Percentiles rank a stretch among this genome's conserved stretches.
phyloP scores from a whole-genome alignment of 2,113 vertebrate species.

The Brevimyrus niger region DNA sequence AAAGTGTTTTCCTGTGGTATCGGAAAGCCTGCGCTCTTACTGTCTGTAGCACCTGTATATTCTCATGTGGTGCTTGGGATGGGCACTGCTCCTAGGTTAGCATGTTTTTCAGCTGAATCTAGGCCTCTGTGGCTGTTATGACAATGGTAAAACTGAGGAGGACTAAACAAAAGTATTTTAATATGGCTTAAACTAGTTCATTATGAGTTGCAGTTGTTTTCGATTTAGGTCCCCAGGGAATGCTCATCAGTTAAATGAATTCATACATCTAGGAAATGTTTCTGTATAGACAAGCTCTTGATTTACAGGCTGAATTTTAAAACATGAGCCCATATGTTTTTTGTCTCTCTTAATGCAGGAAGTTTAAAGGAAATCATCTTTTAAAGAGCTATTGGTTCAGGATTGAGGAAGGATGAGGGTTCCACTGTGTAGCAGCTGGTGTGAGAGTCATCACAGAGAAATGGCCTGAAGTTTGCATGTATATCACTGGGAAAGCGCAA shows the following conservation, averaged over 20 bases:
- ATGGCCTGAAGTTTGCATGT: not conserved
- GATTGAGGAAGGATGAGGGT: not conserved
- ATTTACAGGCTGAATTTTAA: slow-evolving; percentile 14
- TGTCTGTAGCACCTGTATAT: not conserved
- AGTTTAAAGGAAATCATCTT: not conserved
- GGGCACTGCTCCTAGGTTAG: not conserved
- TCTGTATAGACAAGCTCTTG: not conserved
- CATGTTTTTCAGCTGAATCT: not conserved
- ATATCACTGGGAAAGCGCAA: not conserved
- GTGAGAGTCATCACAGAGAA: not conserved
- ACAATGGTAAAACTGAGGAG: not conserved
- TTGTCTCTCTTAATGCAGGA: slow-evolving; percentile 5
- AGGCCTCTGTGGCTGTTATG: not conserved
- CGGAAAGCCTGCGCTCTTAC: not conserved
- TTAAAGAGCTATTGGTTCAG: not conserved
- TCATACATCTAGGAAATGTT: slow-evolving; percentile 15
- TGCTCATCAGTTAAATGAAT: slow-evolving; percentile 16
- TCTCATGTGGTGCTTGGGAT: not conserved
- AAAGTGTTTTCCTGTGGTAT: not conserved
- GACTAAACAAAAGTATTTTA: not conserved
- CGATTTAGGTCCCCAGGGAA: not conserved
- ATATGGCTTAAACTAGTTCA: not conserved
- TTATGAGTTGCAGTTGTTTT: slow-evolving; percentile 8
- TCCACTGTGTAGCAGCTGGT: not conserved
- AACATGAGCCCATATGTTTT: slow-evolving; percentile 9